Conservation (phyloP, 2,113 vertebrate genomes). For the Notiomystis cincta region DNA sequence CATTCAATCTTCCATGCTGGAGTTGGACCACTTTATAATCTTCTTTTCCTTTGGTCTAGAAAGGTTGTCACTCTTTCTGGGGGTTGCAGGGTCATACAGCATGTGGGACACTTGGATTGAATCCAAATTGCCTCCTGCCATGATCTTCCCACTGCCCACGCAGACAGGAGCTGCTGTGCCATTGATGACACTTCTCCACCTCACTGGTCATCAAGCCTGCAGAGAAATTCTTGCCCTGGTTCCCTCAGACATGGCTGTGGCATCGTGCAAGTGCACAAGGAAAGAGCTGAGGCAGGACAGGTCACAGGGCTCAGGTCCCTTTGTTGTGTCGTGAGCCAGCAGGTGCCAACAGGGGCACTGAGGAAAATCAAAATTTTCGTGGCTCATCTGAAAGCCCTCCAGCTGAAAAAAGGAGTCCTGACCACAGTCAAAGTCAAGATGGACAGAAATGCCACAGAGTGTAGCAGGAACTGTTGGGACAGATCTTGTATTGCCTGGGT, state of each 20-base stretch:
- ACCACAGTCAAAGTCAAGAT: neutral
- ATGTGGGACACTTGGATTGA: rapidly evolving
- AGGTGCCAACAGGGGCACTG: rapidly evolving
- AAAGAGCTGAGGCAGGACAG: neutral
- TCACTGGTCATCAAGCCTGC: rapidly evolving
- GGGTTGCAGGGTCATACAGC: neutral
- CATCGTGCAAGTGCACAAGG: too few species aligned
- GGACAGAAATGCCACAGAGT: neutral
- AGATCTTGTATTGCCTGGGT: neutral
- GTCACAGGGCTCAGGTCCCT: neutral
- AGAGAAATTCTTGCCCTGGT: neutral
- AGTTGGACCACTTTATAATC: neutral
- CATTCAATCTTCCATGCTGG: neutral
- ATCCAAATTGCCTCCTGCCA: neutral
- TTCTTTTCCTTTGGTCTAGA: neutral
- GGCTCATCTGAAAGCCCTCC: neutral
- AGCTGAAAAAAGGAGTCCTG: neutral
- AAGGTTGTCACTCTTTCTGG: neutral
- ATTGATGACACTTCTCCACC: neutral
- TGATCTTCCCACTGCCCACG: neutral
- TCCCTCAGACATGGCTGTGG: neutral
- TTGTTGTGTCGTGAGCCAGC: neutral
- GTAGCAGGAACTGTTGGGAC: neutral
- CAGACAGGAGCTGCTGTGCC: neutral
- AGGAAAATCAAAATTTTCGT: neutral